phyloP scores from a whole-genome alignment of 1,140 invertebrate genomes.

The Drosophila rhopaloa region DNA sequence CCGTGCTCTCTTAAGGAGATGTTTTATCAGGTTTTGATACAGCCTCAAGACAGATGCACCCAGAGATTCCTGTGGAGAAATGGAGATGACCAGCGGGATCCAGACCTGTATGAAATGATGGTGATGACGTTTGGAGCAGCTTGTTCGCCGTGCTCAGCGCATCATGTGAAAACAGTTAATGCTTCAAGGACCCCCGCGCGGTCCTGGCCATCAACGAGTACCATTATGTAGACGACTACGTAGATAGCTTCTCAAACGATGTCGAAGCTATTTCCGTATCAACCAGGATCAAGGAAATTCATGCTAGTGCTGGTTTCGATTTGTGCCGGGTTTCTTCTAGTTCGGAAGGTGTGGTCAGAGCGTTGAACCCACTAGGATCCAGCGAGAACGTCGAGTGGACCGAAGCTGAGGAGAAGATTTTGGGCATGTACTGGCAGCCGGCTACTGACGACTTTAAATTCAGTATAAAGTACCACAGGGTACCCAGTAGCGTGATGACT shows the following conservation, averaged over 20 bases:
- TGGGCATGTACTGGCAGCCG: background rate
- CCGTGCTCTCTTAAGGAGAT: too few relatives aligned
- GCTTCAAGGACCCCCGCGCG: background rate
- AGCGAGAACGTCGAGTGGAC: background rate
- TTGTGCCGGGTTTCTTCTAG: background rate
- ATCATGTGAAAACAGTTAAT: background rate
- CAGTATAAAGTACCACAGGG: too few relatives aligned
- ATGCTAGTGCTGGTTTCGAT: background rate
- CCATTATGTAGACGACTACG: background rate
- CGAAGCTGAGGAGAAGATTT: constrained; percentile 4
- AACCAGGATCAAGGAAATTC: background rate
- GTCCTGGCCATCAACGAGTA: background rate
- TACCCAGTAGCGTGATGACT: too few relatives aligned
- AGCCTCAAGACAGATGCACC: too few relatives aligned
- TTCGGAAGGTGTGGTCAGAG: background rate
- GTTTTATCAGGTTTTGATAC: too few relatives aligned
- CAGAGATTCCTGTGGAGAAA: too few relatives aligned
- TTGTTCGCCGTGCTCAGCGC: background rate
- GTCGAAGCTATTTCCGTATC: background rate
- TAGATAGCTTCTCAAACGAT: background rate
- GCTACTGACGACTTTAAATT: background rate
- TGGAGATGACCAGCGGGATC: too few relatives aligned
- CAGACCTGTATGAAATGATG: background rate
- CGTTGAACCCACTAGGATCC: background rate
- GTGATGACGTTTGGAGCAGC: background rate